Base-by-base conservation (phyloP, 2,888 invertebrate genomes). In the Chymomyza amoena region DNA sequence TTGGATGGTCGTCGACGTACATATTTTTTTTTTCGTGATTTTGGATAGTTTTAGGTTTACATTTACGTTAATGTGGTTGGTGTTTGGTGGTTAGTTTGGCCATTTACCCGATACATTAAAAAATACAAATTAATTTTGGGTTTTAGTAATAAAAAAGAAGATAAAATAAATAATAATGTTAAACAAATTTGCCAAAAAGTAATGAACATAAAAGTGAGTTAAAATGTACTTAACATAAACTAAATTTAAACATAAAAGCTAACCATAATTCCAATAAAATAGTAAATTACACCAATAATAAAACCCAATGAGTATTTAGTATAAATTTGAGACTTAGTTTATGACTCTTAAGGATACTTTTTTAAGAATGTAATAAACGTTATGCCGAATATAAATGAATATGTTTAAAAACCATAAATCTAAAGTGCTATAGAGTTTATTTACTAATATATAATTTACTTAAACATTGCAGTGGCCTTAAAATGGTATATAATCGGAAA, bases 41-140 rank as follows among this genome's bases (percentile, higher is more conserved):
- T 66, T 76, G 72, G 64, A 66, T 72, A 73, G 64, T 69, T 59
- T 61, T 25, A 59, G 50, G 39, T 20, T 61, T 77, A 61, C 62
- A 54, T 28, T 32, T 20, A 36, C 50, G 74, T 83, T 77, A 75
- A 71, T 63, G 36, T 69, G 65, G 36, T 73, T 69, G 68, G 45
- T 71, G 73, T 62, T 72, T 71, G 71, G 54, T 66, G 39, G 73
- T 75, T 84, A 81, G 75, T 85, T 79, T 57, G 75, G 70, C 81
- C 89, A 75, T 80, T 78, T 68, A 88, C 88, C 89, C 85, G 79
- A 52, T 72, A 70, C 60, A 50, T 59, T 50, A 77, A 60, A 57
- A 57, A 20, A 66, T 59, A 67, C 65, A 70, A 69, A 56, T 65
- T 28, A 64, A 65, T 73, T 70, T 56, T 59, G 54, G 54, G 25